Base-by-base conservation (phyloP, 2,113 vertebrate species). In the Entelurus aequoreus region DNA sequence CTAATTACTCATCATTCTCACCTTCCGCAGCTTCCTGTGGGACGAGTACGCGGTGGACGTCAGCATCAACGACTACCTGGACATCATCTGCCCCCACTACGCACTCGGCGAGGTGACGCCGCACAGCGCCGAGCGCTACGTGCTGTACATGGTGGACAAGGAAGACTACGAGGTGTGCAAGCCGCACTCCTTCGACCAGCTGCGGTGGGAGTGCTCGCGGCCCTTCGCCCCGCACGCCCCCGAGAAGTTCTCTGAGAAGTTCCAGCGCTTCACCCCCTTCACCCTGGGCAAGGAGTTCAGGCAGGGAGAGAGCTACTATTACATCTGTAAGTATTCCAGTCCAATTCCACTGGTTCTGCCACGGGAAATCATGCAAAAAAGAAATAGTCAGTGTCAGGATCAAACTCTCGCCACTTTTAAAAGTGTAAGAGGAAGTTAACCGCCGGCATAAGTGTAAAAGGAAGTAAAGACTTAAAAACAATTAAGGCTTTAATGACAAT, bases 11-110 rank as follows among this genome's bases (percentile, higher is more conserved):
- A 16, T 71, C 46, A 68, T 42, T 58, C 60, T 63, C 58, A 1
- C n/a, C 28, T 74, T 47, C 13, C 19, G 1, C 79, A 98, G 96
- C 72, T 95, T 98, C 66, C 77, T 85, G 48, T 80, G 65, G 76
- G 87, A 91, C 0, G 91, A 94, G 40, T 95, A 94, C 79, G 88
- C 87, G 0, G 91, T 98, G 10, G 83, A 92, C 1, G 94, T 97
- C 35, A 87, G 13, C 2, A 90, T 96, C 52, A 95, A 96, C 0
- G 95, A 98, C 81, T 96, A 98, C 76, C 81, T 98, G 87, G 96
- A 98, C 80, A 96, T 98, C 72, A 83, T 97, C 84, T 98, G 96
- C 71, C 96, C 96, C 0, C 94, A 98, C 72, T 98, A 98, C 0
- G 76, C 90, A 75, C 93, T 87, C 4, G 88, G 89, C 6, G 85